phyloP scores from a whole-genome alignment of 2,888 invertebrate genomes.

The Parnassius mnemosyne region DNA sequence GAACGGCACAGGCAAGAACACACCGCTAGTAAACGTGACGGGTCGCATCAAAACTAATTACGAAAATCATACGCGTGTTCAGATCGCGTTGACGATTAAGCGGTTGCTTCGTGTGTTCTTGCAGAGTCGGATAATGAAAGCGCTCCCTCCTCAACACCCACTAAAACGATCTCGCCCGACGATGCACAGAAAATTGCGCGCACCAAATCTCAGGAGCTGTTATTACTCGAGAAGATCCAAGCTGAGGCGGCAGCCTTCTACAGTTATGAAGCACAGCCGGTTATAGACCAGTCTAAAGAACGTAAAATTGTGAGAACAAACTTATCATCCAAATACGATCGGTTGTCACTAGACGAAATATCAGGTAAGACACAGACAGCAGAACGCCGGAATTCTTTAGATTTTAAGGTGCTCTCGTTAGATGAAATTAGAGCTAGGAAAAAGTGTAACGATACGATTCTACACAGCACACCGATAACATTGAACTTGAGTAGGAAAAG shows the following conservation, averaged over 20 bases:
- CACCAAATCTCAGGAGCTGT: slow-evolving; percentile 85
- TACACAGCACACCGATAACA: slow-evolving; percentile 54
- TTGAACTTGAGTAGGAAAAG: slow-evolving; percentile 63
- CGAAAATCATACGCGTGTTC: slow-evolving; percentile 65
- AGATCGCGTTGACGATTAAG: slow-evolving; percentile 46
- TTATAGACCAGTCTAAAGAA: slow-evolving; percentile 40
- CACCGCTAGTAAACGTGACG: slow-evolving; percentile 59
- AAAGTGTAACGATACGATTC: slow-evolving; percentile 42
- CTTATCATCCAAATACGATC: slow-evolving; percentile 64
- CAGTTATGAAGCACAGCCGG: slow-evolving; percentile 77
- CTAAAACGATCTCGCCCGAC: slow-evolving; percentile 62
- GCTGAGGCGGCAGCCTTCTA: slow-evolving; percentile 87
- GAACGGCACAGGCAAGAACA: slow-evolving; percentile 60
- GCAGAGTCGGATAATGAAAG: slow-evolving; percentile 90
- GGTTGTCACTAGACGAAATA: slow-evolving; percentile 76
- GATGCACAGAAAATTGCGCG: slow-evolving; percentile 52
- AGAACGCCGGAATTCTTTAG: slow-evolving; percentile 50
- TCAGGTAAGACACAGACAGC: slow-evolving; percentile 53
- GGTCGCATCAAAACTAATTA: slow-evolving; percentile 76
- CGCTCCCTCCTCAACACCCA: slow-evolving; percentile 82
- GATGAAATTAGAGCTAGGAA: slow-evolving; percentile 75
- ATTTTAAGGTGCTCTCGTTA: slow-evolving; percentile 74
- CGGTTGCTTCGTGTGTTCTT: slow-evolving; percentile 82
- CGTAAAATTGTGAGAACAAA: slow-evolving; percentile 54
- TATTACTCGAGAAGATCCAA: slow-evolving; percentile 84